Evolutionary conservation across 2,888 invertebrate genomes (phyloP), one percentile per base, ranked within the genome.

Genomic region (Dynastes tityus): DNA sequence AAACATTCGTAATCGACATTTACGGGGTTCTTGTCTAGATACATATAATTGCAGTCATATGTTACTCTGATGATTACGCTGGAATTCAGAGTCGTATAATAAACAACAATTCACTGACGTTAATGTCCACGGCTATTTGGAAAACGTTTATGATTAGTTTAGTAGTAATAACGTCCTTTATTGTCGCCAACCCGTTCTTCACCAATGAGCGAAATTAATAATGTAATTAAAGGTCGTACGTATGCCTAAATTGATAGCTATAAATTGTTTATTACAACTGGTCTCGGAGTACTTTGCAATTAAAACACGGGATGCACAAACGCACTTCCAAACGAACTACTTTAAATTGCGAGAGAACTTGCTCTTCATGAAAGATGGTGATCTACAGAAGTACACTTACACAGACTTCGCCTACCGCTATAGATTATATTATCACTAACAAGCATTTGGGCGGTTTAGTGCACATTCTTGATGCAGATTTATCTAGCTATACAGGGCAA

Each of bases 161-260:
- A 63, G 45, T 63, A 5, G 40, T 63, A 58, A 74, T 37, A 45
- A 58, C 40, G 58, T 40, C 13, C 40, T 74, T 74, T 63, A 74
- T 16, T 45, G 29, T 61, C 49, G 16, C 8, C n/a, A 45, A 22
- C 45, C 27, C 6, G 27, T 74, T 74, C 45, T 29, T 63, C 64
- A 74, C 45, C 45, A 11, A 45, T n/a, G 58, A 22, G 13, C 32
- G n/a, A 49, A 63, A 63, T 63, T 27, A 32, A 9, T 29, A 63
- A 32, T 13, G 63, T 63, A 63, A 63, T 63, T 70, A 70, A 70
- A 70, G 55, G 53, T 53, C 51, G 51, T 2, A 11, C 29, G 27
- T 37, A 32, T 63, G 63, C 32, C n/a, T 63, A 70, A 70, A 70
- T 70, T n/a, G 55, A 32, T 16, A 70, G 22, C 22, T 70, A 13